These are phyloP conservation scores for Melanotaenia trifasciata DNA, from an alignment of 2,797 vertebrate species.

Conservation along the genomic window DNA sequence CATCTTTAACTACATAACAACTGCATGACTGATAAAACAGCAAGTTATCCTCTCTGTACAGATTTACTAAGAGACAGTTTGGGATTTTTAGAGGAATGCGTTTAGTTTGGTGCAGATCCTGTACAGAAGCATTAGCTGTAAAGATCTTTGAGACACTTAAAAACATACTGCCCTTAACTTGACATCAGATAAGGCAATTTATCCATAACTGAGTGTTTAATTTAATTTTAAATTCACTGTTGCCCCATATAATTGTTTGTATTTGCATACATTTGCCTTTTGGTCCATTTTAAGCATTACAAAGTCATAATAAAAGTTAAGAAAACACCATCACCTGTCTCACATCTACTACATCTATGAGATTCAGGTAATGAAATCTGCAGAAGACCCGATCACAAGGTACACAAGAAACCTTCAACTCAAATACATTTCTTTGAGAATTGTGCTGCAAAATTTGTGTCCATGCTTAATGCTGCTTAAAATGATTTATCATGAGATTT, in stretches of 20 bases:
- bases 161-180: too few species aligned
- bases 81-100: neutral
- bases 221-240: neutral
- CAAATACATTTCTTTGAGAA: neutral
- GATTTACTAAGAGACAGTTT: neutral
- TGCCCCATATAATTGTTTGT: neutral
- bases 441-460: neutral
- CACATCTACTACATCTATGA: neutral
- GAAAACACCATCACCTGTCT: too few species aligned
- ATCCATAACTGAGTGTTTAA: neutral
- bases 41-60: neutral
- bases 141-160: too few species aligned
- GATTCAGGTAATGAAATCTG: neutral
- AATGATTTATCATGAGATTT: neutral
- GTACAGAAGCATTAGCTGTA: too few species aligned
- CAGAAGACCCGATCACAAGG: neutral
- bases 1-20: slow-evolving; percentile 11
- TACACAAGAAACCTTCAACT: neutral
- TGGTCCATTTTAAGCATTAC: too few species aligned
- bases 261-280: neutral
- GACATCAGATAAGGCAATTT: too few species aligned
- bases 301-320: too few species aligned
- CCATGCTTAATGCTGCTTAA: neutral
- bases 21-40: neutral
- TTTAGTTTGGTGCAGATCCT: too few species aligned